Evolutionary conservation across 1,140 invertebrate genomes (phyloP), one percentile per base, ranked within the genome.

Genomic region (Dreissena rostriformis): DNA sequence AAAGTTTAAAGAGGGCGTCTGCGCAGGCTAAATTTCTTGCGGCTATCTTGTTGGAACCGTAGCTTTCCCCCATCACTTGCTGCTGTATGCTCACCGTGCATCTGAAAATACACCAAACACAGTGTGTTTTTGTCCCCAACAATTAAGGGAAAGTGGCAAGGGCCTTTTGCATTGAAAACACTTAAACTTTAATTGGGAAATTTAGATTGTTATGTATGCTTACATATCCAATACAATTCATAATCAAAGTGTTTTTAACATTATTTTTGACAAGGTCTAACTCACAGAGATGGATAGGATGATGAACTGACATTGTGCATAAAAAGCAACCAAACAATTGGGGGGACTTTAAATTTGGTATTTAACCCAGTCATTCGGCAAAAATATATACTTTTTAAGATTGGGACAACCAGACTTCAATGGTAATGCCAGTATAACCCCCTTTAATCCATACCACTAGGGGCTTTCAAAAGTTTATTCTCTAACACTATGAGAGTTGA

Each of bases 1-100:
- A 91, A 22, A 91, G 73, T 61, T 88, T 89, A 75, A 89, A 90
- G 29, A 91, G 53, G 52, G 88, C 87, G 87, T 88, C 87, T 15
- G 89, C 86, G 49, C 88, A 86, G 15, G 90, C 89, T 24, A 88
- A 66, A 53, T 88, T 90, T 51, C 89, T 76, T 24, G 87, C 87
- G 65, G 77, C 65, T 29, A 79, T 84, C 82, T 89, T 90, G 28
- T 85, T 87, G 19, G 61, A 51, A 55, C 88, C 89, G n/a, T 82
- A 78, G 19, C 86, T 86, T 55, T 86, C 74, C 8, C 89, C 89
- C 17, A 90, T 61, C 5, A 73, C 28, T 26, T 88, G 75, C 24
- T 86, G 84, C 83, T 91, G 90, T 51, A 91, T 72, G 0, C 80
- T 78, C n/a, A 91, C 84, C 15, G 75, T 73, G 78, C 89, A 91